Percentiles rank a stretch among this genome's conserved stretches.
Evolutionary conservation across 1,140 invertebrate species (phyloP).

Genomic region (Pantala flavescens): DNA sequence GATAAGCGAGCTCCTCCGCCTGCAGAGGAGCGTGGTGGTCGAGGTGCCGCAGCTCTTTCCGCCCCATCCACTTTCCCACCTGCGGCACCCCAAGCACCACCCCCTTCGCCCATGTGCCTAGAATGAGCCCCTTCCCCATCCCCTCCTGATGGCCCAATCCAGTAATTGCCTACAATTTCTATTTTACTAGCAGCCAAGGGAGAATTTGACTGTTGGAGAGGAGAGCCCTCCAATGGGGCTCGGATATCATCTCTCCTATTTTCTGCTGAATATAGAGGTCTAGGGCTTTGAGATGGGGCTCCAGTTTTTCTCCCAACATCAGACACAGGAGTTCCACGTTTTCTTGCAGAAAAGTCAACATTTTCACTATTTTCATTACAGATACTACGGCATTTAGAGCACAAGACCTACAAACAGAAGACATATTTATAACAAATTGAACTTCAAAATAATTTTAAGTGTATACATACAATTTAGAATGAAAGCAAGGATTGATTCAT

Average conservation of each 20-base stretch:
- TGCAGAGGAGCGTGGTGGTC: conserved; percentile 7
- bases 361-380: conserved; percentile 10
- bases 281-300: not conserved
- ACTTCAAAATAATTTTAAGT: no score
- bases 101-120: not conserved
- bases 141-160: conserved; percentile 13
- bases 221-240: not conserved
- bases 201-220: not conserved
- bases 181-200: conserved; percentile 13
- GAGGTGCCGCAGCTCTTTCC: not conserved
- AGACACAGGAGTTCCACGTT: not conserved
- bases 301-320: not conserved
- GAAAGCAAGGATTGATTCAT: no score
- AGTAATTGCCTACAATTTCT: conserved; percentile 18
- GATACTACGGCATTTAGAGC: not conserved
- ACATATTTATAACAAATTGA: not conserved
- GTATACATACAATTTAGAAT: no score
- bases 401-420: not conserved
- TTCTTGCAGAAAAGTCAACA: not conserved
- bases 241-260: not conserved
- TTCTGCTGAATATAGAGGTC: not conserved
- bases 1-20: not conserved
- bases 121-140: not conserved
- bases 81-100: not conserved
- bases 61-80: not conserved